Evolutionary conservation across 1,140 invertebrate genomes (phyloP).

Genomic region (Heliconius hermathena): DNA sequence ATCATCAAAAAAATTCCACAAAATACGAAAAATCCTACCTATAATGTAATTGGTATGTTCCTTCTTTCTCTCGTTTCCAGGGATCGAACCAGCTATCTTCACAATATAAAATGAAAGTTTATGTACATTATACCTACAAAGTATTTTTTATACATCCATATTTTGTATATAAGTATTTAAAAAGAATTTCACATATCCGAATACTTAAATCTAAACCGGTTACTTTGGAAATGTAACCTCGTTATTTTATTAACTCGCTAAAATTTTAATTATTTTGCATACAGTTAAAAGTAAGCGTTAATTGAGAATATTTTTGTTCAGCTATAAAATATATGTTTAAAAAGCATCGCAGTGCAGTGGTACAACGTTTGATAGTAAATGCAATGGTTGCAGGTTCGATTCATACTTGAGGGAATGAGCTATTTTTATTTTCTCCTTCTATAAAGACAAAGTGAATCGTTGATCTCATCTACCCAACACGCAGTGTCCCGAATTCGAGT

Average conservation of each 20-base stretch:
- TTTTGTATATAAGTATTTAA: background rate
- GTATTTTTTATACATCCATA: background rate
- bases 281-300: slow-evolving; percentile 8
- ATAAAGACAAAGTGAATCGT: too few relatives aligned
- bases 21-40: too few relatives aligned
- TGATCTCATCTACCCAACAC: too few relatives aligned
- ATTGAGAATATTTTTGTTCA: background rate
- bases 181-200: background rate
- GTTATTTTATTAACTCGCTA: slow-evolving; percentile 12
- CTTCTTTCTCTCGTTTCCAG: background rate
- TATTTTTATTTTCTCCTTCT: too few relatives aligned
- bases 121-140: background rate
- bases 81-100: background rate
- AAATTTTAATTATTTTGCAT: slow-evolving; percentile 8
- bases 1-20: too few relatives aligned
- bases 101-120: background rate
- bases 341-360: background rate
- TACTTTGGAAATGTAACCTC: slow-evolving; percentile 23
- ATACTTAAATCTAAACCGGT: slow-evolving; percentile 10
- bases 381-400: too few relatives aligned
- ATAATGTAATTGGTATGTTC: too few relatives aligned
- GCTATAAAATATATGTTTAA: background rate
- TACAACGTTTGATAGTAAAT: background rate
- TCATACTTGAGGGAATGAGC: too few relatives aligned
- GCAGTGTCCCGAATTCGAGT: too few relatives aligned